Conservation (phyloP, 2,888 invertebrate genomes). For the Tridacna crocea region DNA sequence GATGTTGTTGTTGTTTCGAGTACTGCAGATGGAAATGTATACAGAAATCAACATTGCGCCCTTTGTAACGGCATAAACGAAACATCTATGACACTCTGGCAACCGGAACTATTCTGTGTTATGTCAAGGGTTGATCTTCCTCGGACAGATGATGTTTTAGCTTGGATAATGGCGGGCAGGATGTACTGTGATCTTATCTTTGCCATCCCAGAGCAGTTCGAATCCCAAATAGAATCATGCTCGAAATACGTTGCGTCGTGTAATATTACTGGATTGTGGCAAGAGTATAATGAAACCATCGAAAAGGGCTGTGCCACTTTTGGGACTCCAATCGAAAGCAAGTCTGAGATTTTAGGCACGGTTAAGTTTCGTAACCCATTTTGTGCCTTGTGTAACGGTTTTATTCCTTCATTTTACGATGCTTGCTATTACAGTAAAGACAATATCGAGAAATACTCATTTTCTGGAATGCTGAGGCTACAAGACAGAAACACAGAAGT, state of each 20-base stretch:
- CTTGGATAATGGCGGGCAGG: background rate
- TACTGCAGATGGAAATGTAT: too few species aligned
- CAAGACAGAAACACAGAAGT: too few species aligned
- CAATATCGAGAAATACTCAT: constrained; percentile 11
- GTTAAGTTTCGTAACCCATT: background rate
- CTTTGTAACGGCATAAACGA: too few species aligned
- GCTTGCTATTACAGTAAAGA: background rate
- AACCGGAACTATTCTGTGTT: too few species aligned
- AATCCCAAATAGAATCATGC: background rate
- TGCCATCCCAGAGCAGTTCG: background rate
- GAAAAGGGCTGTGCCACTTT: constrained; percentile 1
- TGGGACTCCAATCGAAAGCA: background rate
- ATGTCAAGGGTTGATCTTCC: background rate
- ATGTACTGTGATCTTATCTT: background rate
- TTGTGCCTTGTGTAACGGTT: constrained; percentile 14
- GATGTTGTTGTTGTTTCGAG: too few species aligned
- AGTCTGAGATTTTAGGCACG: background rate
- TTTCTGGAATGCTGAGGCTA: background rate
- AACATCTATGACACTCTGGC: too few species aligned
- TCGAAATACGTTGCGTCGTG: background rate
- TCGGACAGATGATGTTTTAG: background rate
- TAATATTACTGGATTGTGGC: constrained; percentile 6
- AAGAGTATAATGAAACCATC: background rate
- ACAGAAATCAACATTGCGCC: too few species aligned
- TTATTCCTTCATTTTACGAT: background rate